A percentile compares a stretch with the other conserved stretches of the same genome.
Evolutionary conservation across 2,888 invertebrate genomes (phyloP).

Genomic region (Sminthurinus aureus): DNA sequence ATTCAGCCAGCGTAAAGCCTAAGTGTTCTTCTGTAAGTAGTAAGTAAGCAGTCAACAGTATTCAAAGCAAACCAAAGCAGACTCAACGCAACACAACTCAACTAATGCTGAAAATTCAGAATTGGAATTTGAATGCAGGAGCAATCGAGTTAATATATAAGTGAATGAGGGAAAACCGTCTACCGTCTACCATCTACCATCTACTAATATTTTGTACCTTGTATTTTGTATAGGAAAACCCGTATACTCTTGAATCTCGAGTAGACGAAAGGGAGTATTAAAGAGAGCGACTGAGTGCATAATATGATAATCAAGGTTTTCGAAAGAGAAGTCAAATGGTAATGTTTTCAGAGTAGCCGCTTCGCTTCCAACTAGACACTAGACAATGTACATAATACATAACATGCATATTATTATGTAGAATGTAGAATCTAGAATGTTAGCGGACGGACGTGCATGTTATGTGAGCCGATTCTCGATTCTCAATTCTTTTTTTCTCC

Average conservation of each 20-base stretch:
- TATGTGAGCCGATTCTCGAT: slow-evolving; percentile 12
- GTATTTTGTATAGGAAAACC: neutral
- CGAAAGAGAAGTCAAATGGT: neutral
- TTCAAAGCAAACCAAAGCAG: neutral
- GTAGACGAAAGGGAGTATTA: too few species aligned
- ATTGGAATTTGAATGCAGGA: neutral
- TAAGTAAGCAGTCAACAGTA: neutral
- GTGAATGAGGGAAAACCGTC: neutral
- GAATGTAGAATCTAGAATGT: too few species aligned
- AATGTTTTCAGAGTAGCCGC: slow-evolving; percentile 17
- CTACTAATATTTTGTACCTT: too few species aligned
- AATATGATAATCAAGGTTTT: slow-evolving; percentile 3
- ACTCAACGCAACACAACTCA: neutral
- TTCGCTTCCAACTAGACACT: neutral
- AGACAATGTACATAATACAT: too few species aligned
- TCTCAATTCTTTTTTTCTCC: neutral
- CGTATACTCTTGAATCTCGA: too few species aligned
- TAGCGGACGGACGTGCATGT: neutral
- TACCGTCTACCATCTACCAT: too few species aligned
- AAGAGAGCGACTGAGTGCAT: too few species aligned
- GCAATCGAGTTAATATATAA: too few species aligned
- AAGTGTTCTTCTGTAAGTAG: neutral
- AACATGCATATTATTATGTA: too few species aligned
- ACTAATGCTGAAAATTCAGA: too few species aligned
- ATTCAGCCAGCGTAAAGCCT: slow-evolving; percentile 19